Evolutionary conservation across 2,888 invertebrate species (phyloP), one percentile per base, ranked within the genome.

Genomic region (Hyles lineata): DNA sequence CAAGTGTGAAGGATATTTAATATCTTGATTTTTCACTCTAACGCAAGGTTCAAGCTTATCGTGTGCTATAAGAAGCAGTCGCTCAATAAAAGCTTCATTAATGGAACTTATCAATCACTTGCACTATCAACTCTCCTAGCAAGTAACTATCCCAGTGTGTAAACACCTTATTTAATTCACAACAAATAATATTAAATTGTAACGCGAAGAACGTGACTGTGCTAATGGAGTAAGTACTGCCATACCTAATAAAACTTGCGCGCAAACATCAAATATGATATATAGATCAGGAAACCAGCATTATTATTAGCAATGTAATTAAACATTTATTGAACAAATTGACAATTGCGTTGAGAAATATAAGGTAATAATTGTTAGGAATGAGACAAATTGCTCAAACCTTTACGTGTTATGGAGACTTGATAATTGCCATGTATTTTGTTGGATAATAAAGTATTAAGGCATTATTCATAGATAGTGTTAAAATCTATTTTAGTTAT

Each of bases 121-220:
- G 2, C 43, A 23, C 67, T 67, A 17, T 21, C 35, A 5, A 8
- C 35, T 21, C 11, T 4, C 11, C 35, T n/a, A n/a, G 50, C 23
- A 50, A 67, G 67, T 67, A 50, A 67, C 67, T 67, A 11, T 17
- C 23, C 50, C 50, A 21, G 21, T 23, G 15, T 50, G 43, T 17
- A 67, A 23, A 23, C 23, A 15, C 21, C 67, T 50, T 23, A 23
- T 67, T 67, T 67, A 67, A 50, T 67, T 67, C 43, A 67, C 23
- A 67, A 67, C 43, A 50, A 55, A 61, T 72, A 67, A 73, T 52
- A 74, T 73, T 73, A 67, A 73, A 73, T 70, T 72, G 63, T 58
- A 72, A 74, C 71, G 29, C 67, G 32, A 23, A 52, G 19, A 73
- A 70, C 74, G 74, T 76, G 76, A 75, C 75, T 75, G 43, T 17